Conservation (phyloP, 2,797 vertebrate genomes). For the Centropyge bicolor region DNA sequence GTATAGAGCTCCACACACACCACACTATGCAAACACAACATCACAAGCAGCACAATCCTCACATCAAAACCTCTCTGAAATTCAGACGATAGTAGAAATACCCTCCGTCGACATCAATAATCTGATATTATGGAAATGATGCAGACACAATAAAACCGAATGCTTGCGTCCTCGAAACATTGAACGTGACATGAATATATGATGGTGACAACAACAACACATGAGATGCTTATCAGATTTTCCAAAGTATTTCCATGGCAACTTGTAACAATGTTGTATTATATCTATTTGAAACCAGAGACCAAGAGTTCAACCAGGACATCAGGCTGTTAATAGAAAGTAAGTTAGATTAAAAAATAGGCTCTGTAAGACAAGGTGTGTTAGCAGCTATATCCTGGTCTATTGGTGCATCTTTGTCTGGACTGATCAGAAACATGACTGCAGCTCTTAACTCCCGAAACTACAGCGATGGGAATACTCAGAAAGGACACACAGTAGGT, state of each 20-base stretch:
- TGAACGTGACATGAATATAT: constrained; percentile 8
- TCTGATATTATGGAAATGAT: constrained; percentile 43
- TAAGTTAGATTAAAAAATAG: neutral
- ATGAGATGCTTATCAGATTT: constrained; percentile 44
- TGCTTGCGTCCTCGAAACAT: constrained; percentile 33
- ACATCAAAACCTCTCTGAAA: constrained; percentile 42
- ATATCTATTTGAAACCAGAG: constrained; percentile 1
- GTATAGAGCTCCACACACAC: constrained; percentile 29
- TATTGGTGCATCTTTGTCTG: neutral
- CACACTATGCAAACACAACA: constrained; percentile 44
- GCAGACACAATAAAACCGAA: constrained; percentile 44
- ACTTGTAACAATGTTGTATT: neutral
- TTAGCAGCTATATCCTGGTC: neutral
- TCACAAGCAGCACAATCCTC: constrained; percentile 46
- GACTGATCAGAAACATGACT: constrained; percentile 1
- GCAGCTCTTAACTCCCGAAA: constrained; percentile 5
- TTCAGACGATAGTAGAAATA: constrained; percentile 13
- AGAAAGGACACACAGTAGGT: constrained; percentile 21
- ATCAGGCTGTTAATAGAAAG: neutral
- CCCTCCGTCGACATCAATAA: constrained; percentile 4
- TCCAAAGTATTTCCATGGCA: constrained; percentile 60
- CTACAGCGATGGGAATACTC: constrained; percentile 63
- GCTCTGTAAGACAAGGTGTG: constrained; percentile 3
- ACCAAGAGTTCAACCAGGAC: neutral
- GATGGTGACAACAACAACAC: constrained; percentile 24